Evolutionary conservation across 30 jellyfish, hydroid and myxozoan species (phyloP).

Genomic region (Clytia hemisphaerica): DNA sequence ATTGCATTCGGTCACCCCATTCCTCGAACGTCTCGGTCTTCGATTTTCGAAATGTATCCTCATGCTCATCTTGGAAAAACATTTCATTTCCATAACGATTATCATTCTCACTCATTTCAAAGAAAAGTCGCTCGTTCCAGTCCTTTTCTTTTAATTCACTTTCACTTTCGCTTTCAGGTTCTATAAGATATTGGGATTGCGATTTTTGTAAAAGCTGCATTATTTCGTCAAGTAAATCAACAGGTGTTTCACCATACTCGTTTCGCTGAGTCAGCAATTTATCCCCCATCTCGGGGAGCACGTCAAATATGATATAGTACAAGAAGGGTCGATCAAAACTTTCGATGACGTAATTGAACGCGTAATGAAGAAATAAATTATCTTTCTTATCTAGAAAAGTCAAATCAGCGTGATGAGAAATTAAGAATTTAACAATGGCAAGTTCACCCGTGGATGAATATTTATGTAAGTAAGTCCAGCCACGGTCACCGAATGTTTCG

Average conservation of each 20-base stretch:
- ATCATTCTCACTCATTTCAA: slow-evolving; percentile 31
- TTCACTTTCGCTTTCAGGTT: slow-evolving; percentile 27
- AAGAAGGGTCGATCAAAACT: slow-evolving; percentile 5
- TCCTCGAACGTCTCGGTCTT: slow-evolving; percentile 22
- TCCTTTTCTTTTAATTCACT: not conserved
- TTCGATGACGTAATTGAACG: slow-evolving; percentile 13
- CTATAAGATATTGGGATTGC: not conserved
- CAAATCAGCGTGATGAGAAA: slow-evolving; percentile 10
- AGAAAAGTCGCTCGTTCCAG: slow-evolving; percentile 28
- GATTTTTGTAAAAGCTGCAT: not conserved
- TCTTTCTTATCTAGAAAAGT: slow-evolving; percentile 7
- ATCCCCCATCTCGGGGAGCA: not conserved
- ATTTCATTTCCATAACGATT: not conserved
- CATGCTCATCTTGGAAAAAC: slow-evolving; percentile 12
- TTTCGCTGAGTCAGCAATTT: slow-evolving; percentile 18
- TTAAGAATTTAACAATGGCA: slow-evolving; percentile 2
- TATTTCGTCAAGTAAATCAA: slow-evolving; percentile 20
- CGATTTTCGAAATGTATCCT: slow-evolving; percentile 8
- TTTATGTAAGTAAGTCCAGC: slow-evolving; percentile 4
- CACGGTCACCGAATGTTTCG: not conserved
- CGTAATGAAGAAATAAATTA: slow-evolving; percentile 4
- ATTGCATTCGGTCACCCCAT: slow-evolving; percentile 40
- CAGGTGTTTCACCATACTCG: slow-evolving; percentile 35
- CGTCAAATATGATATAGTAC: not conserved
- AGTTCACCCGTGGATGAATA: slow-evolving; percentile 21